Evolutionary conservation across 2,888 invertebrate genomes (phyloP).

Genomic region (Thyatira batis): DNA sequence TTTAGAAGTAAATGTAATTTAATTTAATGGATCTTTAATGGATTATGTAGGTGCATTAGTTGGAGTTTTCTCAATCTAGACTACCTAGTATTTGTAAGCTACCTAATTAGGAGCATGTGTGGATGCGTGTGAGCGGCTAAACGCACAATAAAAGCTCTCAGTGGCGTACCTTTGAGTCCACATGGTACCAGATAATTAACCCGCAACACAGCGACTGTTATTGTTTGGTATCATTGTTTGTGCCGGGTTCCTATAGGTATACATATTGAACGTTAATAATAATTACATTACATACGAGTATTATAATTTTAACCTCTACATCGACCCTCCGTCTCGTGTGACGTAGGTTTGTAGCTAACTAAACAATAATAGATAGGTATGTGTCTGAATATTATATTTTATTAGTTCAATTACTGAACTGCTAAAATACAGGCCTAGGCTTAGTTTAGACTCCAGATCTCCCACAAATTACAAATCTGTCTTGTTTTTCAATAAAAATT

Average conservation of each 20-base stretch:
- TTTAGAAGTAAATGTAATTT: background rate
- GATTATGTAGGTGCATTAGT: slow-evolving; percentile 41
- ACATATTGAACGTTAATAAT: background rate
- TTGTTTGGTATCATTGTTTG: slow-evolving; percentile 35
- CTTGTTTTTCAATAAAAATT: too few relatives aligned
- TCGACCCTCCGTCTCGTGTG: background rate
- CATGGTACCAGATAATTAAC: slow-evolving; percentile 45
- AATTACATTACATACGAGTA: too few relatives aligned
- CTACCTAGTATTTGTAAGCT: slow-evolving; percentile 52
- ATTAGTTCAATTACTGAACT: too few relatives aligned
- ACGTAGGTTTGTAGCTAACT: too few relatives aligned
- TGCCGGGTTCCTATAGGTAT: slow-evolving; percentile 16
- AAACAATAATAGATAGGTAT: too few relatives aligned
- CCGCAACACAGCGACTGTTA: slow-evolving; percentile 42
- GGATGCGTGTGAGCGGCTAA: slow-evolving; percentile 50
- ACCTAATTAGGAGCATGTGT: slow-evolving; percentile 70
- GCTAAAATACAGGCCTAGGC: too few relatives aligned
- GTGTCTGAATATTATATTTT: too few relatives aligned
- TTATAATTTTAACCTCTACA: background rate
- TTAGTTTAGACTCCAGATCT: too few relatives aligned
- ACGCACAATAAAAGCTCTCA: slow-evolving; percentile 68
- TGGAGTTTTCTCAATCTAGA: slow-evolving; percentile 35
- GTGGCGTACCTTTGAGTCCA: slow-evolving; percentile 60
- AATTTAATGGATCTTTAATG: slow-evolving; percentile 18
- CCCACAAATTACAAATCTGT: too few relatives aligned